Base-by-base conservation (phyloP, 2,797 vertebrate genomes). In the Coregonus suidteri region DNA sequence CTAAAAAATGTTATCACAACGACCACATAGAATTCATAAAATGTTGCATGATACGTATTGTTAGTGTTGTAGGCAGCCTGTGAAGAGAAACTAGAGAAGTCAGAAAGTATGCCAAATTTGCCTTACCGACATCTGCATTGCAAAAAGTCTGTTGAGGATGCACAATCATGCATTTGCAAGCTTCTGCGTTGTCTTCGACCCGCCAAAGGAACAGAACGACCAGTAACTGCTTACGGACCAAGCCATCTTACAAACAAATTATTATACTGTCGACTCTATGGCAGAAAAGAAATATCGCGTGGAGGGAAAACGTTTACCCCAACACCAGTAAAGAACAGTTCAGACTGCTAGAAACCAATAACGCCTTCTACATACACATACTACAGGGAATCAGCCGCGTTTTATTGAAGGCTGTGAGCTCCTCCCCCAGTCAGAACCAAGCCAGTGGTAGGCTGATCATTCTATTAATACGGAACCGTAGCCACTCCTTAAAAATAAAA, bases 121-220 rank as follows among this genome's bases (percentile, higher is more conserved):
- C 78, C 97, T 98, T 94, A 98, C 97, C 97, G 81, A 98, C 91
- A 78, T 97, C 97, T 14, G 97, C 94, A 89, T 91, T 95, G 95
- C 97, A 25, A 25, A 25, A 25, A 25, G 25, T 1, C 25, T 25
- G 25, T 25, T 25, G 25, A 25, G 25, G 25, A 92, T 98, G 56
- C 95, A 95, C 25, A 25, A 25, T 25, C 25, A 25, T 25, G 90
- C 97, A 99, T 93, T 96, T 98, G 93, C 97, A 99, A 88, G 96
- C 96, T 89, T 96, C 95, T 77, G 95, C 91, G 14, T 93, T 86
- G 76, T 95, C 94, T 41, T 92, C 91, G 91, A 93, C 92, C 76
- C 95, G 90, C 91, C 94, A 95, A 15, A 95, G 85, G 79, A 95
- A 90, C 79, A 97, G 84, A 83, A 96, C 68, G 79, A 90, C 83